A percentile compares a stretch with the other conserved stretches of the same genome.
Evolutionary conservation across 2,797 vertebrate genomes (phyloP).

Genomic region (Atherinosoma microstoma): DNA sequence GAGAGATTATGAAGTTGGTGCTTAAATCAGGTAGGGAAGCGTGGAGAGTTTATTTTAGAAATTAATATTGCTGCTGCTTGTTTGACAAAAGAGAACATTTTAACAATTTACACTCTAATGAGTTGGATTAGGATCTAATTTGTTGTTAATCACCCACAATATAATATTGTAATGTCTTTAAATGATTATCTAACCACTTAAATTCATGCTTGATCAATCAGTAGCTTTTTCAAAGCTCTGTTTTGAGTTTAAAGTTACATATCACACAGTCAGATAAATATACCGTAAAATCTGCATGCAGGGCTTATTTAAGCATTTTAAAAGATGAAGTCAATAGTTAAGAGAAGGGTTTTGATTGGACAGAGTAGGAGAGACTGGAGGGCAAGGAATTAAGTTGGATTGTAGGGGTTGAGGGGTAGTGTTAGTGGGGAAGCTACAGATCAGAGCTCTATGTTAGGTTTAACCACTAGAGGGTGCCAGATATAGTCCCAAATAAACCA

Average conservation of each 20-base stretch:
- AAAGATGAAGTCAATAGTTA: conserved; percentile 25
- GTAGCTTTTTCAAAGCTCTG: neutral
- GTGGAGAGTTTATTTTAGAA: conserved; percentile 14
- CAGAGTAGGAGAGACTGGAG: conserved; percentile 49
- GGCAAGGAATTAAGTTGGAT: conserved; percentile 53
- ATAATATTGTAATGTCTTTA: neutral
- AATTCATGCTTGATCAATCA: neutral
- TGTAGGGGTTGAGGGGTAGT: conserved; percentile 62
- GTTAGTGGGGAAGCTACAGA: conserved; percentile 82
- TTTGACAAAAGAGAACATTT: conserved; percentile 17
- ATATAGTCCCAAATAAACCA: conserved; percentile 91
- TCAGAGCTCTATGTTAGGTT: conserved; percentile 55
- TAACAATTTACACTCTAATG: neutral
- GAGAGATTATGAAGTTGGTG: conserved; percentile 16
- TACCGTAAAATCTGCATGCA: conserved; percentile 41
- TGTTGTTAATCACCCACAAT: neutral
- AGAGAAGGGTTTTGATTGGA: conserved; percentile 39
- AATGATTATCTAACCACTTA: neutral
- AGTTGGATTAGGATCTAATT: neutral
- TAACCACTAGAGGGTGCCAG: conserved; percentile 88
- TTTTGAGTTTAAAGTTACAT: neutral
- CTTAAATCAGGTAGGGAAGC: conserved; percentile 12
- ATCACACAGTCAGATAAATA: conserved; percentile 13
- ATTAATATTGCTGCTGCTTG: neutral
- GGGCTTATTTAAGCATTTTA: conserved; percentile 5